Conservation (phyloP, 2,888 invertebrate genomes). For the Bellardia pandia region DNA sequence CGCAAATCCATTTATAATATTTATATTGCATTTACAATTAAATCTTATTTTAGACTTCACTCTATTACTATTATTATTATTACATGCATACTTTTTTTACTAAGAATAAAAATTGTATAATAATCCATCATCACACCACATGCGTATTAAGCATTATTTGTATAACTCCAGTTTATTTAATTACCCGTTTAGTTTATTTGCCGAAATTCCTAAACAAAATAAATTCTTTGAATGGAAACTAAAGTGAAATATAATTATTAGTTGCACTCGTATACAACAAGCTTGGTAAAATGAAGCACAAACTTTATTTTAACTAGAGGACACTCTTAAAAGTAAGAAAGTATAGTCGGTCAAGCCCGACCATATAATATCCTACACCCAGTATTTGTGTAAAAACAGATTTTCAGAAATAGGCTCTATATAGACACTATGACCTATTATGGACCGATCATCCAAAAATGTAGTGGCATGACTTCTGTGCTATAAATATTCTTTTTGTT, state of each 20-base stretch:
- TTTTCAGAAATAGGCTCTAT: too few species aligned
- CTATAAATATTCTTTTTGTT: too few species aligned
- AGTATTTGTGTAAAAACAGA: too few species aligned
- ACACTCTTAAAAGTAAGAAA: neutral
- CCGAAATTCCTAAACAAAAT: conserved; percentile 12
- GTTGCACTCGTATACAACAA: neutral
- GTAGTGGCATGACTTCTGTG: too few species aligned
- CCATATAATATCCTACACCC: too few species aligned
- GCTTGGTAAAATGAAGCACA: neutral
- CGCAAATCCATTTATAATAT: neutral
- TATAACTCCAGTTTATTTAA: conserved; percentile 35
- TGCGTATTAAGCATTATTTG: conserved; percentile 40
- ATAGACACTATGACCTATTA: too few species aligned
- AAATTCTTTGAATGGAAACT: neutral
- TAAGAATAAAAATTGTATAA: conserved; percentile 5
- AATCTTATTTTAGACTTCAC: neutral
- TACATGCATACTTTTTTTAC: too few species aligned
- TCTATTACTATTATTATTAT: neutral
- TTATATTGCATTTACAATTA: neutral
- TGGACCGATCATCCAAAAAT: too few species aligned
- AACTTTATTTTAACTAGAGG: conserved; percentile 1
- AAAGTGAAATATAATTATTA: neutral
- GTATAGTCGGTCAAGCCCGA: too few species aligned
- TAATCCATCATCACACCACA: neutral
- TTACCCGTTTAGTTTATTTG: conserved; percentile 26